Conservation (phyloP, 2,888 invertebrate genomes). For the Cosmorhoe ocellata region DNA sequence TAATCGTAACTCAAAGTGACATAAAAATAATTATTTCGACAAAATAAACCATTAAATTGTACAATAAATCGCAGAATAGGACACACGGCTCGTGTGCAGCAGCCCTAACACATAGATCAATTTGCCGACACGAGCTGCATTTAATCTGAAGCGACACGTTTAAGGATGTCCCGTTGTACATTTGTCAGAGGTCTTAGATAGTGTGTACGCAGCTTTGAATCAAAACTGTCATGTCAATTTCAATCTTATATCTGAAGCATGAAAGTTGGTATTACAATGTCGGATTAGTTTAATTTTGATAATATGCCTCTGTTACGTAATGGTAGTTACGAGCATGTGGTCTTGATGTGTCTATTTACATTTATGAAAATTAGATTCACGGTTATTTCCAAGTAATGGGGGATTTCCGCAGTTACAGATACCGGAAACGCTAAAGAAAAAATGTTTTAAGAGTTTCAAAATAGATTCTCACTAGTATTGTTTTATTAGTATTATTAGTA, state of each 20-base stretch:
- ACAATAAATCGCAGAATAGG: slow-evolving; percentile 1
- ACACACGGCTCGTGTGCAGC: slow-evolving; percentile 14
- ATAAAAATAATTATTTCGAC: too few relatives aligned
- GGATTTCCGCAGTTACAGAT: too few relatives aligned
- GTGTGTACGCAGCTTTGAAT: slow-evolving; percentile 23
- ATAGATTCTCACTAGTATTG: too few relatives aligned
- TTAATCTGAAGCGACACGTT: slow-evolving; percentile 52
- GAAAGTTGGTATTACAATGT: slow-evolving; percentile 9
- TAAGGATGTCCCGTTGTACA: slow-evolving; percentile 53
- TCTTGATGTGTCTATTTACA: slow-evolving; percentile 15
- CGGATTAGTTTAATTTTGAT: slow-evolving; percentile 10
- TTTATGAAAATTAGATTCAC: slow-evolving; percentile 7
- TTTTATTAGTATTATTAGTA: too few relatives aligned
- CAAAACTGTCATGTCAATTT: slow-evolving; percentile 9
- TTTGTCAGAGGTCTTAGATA: slow-evolving; percentile 42
- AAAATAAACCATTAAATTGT: background rate
- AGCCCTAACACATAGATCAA: slow-evolving; percentile 44
- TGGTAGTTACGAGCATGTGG: slow-evolving; percentile 20
- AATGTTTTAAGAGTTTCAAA: too few relatives aligned
- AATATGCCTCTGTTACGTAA: background rate
- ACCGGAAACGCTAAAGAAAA: too few relatives aligned
- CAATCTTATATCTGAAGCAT: background rate
- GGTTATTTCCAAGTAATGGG: too few relatives aligned
- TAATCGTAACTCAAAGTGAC: too few relatives aligned
- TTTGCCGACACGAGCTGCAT: slow-evolving; percentile 41